A percentile compares a stretch with the other conserved stretches of the same genome.
These are phyloP conservation scores for Diabrotica undecimpunctata DNA, from an alignment of 1,140 invertebrate species.

Conservation along the genomic window DNA sequence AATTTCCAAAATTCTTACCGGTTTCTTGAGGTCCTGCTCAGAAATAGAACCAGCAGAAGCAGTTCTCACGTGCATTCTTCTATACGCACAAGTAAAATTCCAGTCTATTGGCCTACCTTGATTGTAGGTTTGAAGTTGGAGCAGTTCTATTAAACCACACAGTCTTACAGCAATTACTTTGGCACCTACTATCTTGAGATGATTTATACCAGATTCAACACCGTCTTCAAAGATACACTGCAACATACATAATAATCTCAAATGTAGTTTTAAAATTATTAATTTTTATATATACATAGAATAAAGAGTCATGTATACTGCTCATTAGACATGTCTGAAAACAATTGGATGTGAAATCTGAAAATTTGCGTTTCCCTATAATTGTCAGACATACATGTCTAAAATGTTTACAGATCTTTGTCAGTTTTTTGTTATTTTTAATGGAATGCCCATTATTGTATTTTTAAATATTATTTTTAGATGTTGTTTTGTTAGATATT, in stretches of 20 bases:
- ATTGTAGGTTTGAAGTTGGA: conserved; percentile 73
- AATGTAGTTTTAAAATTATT: neutral
- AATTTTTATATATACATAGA: no score
- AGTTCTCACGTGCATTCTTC: conserved; percentile 72
- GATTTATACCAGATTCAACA: conserved; percentile 65
- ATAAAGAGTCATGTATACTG: no score
- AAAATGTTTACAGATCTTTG: no score
- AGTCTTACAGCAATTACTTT: conserved; percentile 74
- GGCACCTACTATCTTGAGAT: conserved; percentile 68
- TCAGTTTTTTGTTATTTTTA: no score
- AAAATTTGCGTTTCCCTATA: no score
- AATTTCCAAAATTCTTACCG: conserved; percentile 8
- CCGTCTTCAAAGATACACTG: conserved; percentile 75
- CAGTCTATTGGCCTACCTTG: conserved; percentile 71
- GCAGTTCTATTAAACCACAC: conserved; percentile 78
- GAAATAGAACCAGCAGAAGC: conserved; percentile 65
- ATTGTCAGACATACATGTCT: no score
- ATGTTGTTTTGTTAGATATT: no score
- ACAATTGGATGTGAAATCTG: no score
- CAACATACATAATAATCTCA: conserved; percentile 33
- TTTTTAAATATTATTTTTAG: no score
- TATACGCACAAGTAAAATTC: conserved; percentile 68
- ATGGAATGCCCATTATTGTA: no score
- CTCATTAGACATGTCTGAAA: no score
- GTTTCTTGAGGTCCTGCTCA: conserved; percentile 36